Evolutionary conservation across 1,140 invertebrate species (phyloP), one percentile per base, ranked within the genome.

Genomic region (Plectrocnemia conspersa): DNA sequence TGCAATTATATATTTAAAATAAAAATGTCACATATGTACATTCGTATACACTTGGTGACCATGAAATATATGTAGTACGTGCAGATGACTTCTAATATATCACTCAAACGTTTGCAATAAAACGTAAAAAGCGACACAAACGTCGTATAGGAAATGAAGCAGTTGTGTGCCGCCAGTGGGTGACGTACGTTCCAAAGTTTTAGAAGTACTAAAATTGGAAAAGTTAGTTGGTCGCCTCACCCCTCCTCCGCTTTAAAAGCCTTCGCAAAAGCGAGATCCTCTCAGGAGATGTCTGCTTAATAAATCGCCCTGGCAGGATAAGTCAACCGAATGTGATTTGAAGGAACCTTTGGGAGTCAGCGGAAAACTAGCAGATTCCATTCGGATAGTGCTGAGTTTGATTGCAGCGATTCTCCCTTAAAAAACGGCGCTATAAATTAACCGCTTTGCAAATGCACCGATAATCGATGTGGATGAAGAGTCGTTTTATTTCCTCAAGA

Each of bases 261-360:
- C 42, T 23, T 22, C 7, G 19, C 42, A 2, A n/a, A 24, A 19
- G 19, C 10, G 18, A 5, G 46, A 19, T 50, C 35, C 21, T 38
- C 29, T 36, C n/a, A 19, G 22, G 21, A 38, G 47, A 50, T 50
- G 47, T 36, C 47, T 29, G 47, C 47, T 50, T 50, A 50, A 50
- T 50, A 50, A 50, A 50, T 50, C 47, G 47, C 40, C 47, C 47
- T 50, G 47, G 47, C 47, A 22, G 47, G 47, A 50, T 50, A 50
- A 50, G 47, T 50, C 47, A 50, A 50, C 19, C 47, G 27, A 50
- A 50, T 50, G 47, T 50, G 47, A 50, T 50, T 50, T 38, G 47
- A 50, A 50, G 47, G 9, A 50, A 50, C 46, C 46, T 16, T 19
- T 36, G 13, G 46, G 25, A 48, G 22, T 22, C 25, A 10, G 25